Base-by-base conservation (phyloP, 1,140 invertebrate species). In the Coenobita brevimanus region DNA sequence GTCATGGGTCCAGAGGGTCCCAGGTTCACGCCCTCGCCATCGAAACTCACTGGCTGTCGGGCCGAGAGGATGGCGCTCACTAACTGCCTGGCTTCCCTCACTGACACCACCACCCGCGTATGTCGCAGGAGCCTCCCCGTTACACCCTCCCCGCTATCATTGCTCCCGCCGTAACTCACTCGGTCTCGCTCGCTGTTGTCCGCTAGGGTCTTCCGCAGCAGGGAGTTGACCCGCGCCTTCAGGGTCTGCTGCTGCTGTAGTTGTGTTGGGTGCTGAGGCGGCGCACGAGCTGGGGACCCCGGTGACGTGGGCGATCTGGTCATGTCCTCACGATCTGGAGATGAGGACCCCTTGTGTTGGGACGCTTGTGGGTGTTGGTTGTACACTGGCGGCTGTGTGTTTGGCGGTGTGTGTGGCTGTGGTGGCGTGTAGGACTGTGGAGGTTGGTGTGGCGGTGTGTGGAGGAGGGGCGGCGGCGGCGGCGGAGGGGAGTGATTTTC, bases 1-100 rank as follows among this genome's bases (percentile, higher is more conserved):
- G 97, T 98, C 36, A 98, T 93, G 90, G 91, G 91, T 15, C 93
- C 93, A 13, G 86, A 91, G 95, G 95, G 21, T 1, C 97, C 97
- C 46, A 98, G 93, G 93, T 98, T 98, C 8, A 98, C 96, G 27
- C 97, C 97, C 93, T 98, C 97, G 91, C 96, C 97, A 92, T 98
- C 97, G 90, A 98, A 95, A 0, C 96, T 96, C 38, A 98, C 92
- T 33, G 93, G 92, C 90, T 94, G 94, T 41, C 89, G 69, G 64
- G 94, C 93, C 21, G 87, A 94, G 91, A 97, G 94, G 80, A 98
- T 95, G 73, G 96, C 95, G 50, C 96, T 96, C 36, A 97, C 94
- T 79, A 98, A 94, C 91, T 96, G 89, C 30, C 90, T 92, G 80
- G 96, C 96, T 91, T 98, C 97, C 91, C 95, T 95, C 0, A 95